phyloP scores from a whole-genome alignment of 1,140 invertebrate genomes.

The Drosophila truncata region DNA sequence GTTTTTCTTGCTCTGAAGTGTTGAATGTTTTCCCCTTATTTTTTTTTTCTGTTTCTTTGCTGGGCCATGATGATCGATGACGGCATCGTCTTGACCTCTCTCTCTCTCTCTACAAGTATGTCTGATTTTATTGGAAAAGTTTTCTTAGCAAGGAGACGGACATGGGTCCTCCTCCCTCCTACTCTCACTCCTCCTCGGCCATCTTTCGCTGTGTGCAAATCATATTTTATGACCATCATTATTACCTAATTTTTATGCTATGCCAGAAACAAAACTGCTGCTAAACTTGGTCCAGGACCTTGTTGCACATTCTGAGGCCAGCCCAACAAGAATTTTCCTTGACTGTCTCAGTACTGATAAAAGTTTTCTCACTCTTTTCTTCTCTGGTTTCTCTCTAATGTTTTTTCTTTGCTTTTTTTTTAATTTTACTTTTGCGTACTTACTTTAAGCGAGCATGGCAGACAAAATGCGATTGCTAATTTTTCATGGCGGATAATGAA shows the following conservation, averaged over 20 bases:
- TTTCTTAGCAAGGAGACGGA: slow-evolving; percentile 36
- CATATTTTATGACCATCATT: slow-evolving; percentile 83
- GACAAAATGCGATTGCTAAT: slow-evolving; percentile 82
- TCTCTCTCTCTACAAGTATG: slow-evolving; percentile 37
- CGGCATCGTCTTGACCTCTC: slow-evolving; percentile 70
- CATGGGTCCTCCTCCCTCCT: neutral
- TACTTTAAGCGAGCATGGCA: slow-evolving; percentile 65
- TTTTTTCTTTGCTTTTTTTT: slow-evolving; percentile 1
- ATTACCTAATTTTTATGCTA: slow-evolving; percentile 83
- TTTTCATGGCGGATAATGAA: slow-evolving; percentile 81
- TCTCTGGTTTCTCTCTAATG: slow-evolving; percentile 1
- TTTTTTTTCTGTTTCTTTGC: slow-evolving; percentile 12
- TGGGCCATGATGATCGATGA: slow-evolving; percentile 62
- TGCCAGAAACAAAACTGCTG: slow-evolving; percentile 30
- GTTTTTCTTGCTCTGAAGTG: neutral
- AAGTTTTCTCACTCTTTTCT: slow-evolving; percentile 55
- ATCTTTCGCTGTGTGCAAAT: slow-evolving; percentile 48
- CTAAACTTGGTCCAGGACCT: slow-evolving; percentile 67
- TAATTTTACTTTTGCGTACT: slow-evolving; percentile 61
- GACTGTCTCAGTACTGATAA: slow-evolving; percentile 69
- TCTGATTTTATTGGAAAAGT: slow-evolving; percentile 83
- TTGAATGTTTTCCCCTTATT: neutral
- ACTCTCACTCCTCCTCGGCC: neutral
- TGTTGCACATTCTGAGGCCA: slow-evolving; percentile 80
- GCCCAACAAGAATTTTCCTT: neutral